phyloP scores from a whole-genome alignment of 2,797 vertebrate genomes.

The Ctenopoma kingsleyae region DNA sequence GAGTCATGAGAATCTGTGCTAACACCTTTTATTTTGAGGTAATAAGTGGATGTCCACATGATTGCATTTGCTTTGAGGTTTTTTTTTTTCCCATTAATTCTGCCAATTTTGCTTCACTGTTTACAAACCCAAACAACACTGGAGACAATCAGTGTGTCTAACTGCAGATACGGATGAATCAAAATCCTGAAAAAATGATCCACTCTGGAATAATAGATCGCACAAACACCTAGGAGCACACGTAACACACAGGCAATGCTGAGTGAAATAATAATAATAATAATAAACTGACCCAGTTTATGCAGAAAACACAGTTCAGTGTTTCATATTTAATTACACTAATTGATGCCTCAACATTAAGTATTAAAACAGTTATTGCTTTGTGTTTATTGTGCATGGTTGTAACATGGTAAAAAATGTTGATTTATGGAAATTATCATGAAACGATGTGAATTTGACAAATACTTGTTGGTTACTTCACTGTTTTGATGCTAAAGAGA shows the following conservation, averaged over 20 bases:
- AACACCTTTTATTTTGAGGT: slow-evolving; percentile 3
- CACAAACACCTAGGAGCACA: background rate
- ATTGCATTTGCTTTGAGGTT: background rate
- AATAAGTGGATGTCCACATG: background rate
- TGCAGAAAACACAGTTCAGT: background rate
- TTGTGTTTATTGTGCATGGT: background rate
- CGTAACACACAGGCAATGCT: background rate
- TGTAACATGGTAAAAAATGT: background rate
- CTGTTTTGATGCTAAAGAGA: background rate
- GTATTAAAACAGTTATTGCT: slow-evolving; percentile 1
- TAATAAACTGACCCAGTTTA: too few relatives aligned
- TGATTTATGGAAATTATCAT: slow-evolving; percentile 1
- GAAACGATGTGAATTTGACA: too few relatives aligned
- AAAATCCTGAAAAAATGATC: background rate
- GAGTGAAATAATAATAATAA: too few relatives aligned
- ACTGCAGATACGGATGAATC: background rate
- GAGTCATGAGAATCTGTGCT: slow-evolving; percentile 21
- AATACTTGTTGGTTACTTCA: background rate
- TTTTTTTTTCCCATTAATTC: slow-evolving; percentile 4
- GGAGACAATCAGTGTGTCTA: background rate
- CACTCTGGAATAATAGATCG: background rate
- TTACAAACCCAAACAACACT: slow-evolving; percentile 5
- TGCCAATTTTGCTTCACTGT: background rate
- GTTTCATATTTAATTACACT: background rate
- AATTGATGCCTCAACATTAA: background rate